Conservation (phyloP, 2,113 vertebrate species). For the Plotosus lineatus region DNA sequence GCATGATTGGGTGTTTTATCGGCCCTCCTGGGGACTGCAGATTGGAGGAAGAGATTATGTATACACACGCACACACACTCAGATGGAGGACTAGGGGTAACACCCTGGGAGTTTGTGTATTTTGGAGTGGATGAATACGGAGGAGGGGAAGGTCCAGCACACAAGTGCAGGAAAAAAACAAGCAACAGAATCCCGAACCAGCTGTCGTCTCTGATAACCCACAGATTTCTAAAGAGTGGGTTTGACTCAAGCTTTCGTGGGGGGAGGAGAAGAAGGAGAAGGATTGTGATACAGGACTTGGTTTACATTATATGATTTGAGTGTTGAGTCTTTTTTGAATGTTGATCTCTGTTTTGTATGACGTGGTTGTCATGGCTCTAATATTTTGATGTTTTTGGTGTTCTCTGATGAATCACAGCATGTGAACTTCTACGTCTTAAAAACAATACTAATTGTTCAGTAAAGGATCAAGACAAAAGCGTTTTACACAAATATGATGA, state of each 20-base stretch:
- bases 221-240: neutral
- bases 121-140: neutral
- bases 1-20: conserved; percentile 44
- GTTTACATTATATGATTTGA: neutral
- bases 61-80: neutral
- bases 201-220: conserved; percentile 17
- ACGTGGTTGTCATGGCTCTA: no score
- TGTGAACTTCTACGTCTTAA: neutral
- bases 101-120: conserved; percentile 36
- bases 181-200: conserved; percentile 7
- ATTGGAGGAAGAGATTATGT: neutral
- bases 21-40: conserved; percentile 6
- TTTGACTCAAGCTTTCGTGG: neutral
- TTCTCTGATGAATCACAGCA: no score
- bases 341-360: neutral
- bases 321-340: neutral
- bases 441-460: neutral
- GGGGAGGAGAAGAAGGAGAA: neutral
- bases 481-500: neutral
- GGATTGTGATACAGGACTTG: no score
- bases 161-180: conserved; percentile 5
- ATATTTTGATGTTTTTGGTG: no score
- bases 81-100: neutral
- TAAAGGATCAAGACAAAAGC: neutral
- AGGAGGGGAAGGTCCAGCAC: neutral